These are phyloP conservation scores for Acrobasis repandana DNA, from an alignment of 2,888 invertebrate genomes.

Conservation along the genomic window DNA sequence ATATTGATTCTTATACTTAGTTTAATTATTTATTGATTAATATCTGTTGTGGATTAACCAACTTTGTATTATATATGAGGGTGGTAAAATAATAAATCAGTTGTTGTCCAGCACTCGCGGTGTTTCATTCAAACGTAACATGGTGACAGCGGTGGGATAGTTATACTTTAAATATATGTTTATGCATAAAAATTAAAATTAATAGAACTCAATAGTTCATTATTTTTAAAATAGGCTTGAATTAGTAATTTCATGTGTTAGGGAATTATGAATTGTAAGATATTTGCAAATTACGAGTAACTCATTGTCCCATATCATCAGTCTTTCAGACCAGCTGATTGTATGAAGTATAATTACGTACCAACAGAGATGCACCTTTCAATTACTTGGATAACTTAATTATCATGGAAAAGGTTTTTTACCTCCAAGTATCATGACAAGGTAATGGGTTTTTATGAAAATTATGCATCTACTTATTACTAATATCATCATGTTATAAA, in stretches of 20 bases:
- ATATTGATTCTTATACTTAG: too few relatives aligned
- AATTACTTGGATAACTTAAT: slow-evolving; percentile 19
- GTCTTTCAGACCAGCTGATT: slow-evolving; percentile 3
- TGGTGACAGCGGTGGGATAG: too few relatives aligned
- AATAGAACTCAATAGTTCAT: too few relatives aligned
- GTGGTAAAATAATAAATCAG: too few relatives aligned
- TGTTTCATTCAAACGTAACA: too few relatives aligned
- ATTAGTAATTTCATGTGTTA: neutral
- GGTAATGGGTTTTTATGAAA: slow-evolving; percentile 9
- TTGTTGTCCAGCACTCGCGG: too few relatives aligned
- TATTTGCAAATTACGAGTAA: neutral
- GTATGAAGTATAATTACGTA: slow-evolving; percentile 1
- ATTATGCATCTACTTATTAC: neutral
- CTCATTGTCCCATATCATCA: slow-evolving; percentile 7
- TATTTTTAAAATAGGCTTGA: neutral
- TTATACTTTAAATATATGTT: too few relatives aligned
- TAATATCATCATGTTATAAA: neutral
- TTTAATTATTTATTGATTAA: too few relatives aligned
- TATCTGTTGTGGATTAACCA: too few relatives aligned
- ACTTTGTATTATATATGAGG: too few relatives aligned
- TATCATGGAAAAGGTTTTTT: slow-evolving; percentile 41
- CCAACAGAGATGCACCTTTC: neutral
- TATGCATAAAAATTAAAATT: too few relatives aligned
- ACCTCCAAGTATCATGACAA: slow-evolving; percentile 27
- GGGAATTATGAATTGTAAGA: neutral